Evolutionary conservation across 1,140 invertebrate genomes (phyloP).

Genomic region (Chrysomallon squamiferum): DNA sequence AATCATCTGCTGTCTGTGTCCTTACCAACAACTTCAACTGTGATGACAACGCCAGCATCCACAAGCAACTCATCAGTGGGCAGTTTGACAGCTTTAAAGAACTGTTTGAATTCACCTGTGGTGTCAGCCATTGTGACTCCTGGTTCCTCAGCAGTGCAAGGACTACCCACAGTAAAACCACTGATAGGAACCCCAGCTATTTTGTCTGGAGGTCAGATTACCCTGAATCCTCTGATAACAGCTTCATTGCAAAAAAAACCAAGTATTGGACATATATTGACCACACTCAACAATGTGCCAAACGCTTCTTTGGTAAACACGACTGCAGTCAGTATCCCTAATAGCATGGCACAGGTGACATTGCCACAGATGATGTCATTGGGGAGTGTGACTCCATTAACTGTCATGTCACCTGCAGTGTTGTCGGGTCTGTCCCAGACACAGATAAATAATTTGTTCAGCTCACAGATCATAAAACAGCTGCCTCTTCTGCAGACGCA

Average conservation of each 20-base stretch:
- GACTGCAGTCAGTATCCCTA: neutral
- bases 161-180: conserved; percentile 10
- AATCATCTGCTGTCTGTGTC: too few relatives aligned
- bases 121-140: too few relatives aligned
- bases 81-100: too few relatives aligned
- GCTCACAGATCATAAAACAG: conserved; percentile 26
- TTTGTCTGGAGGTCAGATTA: conserved; percentile 12
- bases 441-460: conserved; percentile 16
- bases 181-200: conserved; percentile 10
- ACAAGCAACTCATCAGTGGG: too few relatives aligned
- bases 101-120: too few relatives aligned
- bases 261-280: conserved; percentile 5
- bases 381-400: conserved; percentile 25
- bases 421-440: conserved; percentile 22
- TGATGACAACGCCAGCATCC: too few relatives aligned
- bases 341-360: neutral
- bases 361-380: conserved; percentile 27
- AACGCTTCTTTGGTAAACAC: neutral
- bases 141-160: too few relatives aligned
- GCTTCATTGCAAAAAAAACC: conserved; percentile 18
- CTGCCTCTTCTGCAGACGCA: conserved; percentile 22
- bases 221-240: conserved; percentile 21
- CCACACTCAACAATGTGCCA: conserved; percentile 1
- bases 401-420: conserved; percentile 23
- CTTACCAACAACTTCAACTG: too few relatives aligned